Evolutionary conservation across 2,888 invertebrate species (phyloP).

Genomic region (Vanessa cardui): DNA sequence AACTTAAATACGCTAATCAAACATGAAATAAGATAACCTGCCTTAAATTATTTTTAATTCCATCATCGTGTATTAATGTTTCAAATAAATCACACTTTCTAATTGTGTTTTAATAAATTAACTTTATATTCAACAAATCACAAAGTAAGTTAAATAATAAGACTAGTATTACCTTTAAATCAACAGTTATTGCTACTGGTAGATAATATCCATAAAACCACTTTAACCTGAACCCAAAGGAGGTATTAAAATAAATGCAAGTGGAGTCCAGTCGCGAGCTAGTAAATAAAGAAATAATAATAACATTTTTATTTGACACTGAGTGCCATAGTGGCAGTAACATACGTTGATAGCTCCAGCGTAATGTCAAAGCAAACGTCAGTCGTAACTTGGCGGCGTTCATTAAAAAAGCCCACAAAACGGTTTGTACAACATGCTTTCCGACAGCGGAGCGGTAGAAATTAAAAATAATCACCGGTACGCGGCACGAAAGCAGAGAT

Average conservation of each 20-base stretch:
- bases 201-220: constrained; percentile 12
- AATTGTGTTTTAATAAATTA: no score
- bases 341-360: constrained; percentile 43
- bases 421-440: constrained; percentile 66
- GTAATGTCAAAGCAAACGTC: constrained; percentile 59
- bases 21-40: no score
- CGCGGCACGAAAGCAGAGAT: constrained; percentile 65
- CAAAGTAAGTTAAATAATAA: no score
- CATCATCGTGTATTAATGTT: no score
- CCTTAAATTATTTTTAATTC: no score
- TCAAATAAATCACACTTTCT: no score
- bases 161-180: neutral
- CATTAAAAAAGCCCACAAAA: constrained; percentile 63
- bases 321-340: constrained; percentile 42
- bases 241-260: constrained; percentile 36
- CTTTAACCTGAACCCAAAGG: constrained; percentile 19
- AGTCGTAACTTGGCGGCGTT: constrained; percentile 58
- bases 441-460: constrained; percentile 62
- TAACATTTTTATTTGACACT: constrained; percentile 44
- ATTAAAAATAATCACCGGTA: constrained; percentile 72
- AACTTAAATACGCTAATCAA: no score
- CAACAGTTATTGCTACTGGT: neutral
- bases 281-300: constrained; percentile 43
- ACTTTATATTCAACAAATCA: no score
- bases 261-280: constrained; percentile 34